Conservation (phyloP, 2,113 vertebrate genomes). For the Mugil cephalus region DNA sequence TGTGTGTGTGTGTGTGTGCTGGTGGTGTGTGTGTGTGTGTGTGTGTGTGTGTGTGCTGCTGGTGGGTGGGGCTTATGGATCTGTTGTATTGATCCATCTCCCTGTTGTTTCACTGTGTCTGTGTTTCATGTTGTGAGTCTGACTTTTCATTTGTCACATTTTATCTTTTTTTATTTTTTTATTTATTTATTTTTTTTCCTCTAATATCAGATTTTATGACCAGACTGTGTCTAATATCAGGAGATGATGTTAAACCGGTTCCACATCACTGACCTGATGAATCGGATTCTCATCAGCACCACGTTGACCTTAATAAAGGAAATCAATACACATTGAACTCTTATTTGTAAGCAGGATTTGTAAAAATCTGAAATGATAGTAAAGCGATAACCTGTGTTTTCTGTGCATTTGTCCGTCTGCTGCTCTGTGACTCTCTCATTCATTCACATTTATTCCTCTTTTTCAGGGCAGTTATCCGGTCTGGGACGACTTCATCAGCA, state of each 20-base stretch:
- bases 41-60: too few relatives aligned
- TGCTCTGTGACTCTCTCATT: not conserved
- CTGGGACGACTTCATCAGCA: slow-evolving; percentile 88
- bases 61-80: slow-evolving; percentile 32
- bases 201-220: too few relatives aligned
- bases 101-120: slow-evolving; percentile 11
- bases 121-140: slow-evolving; percentile 2
- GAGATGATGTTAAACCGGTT: too few relatives aligned
- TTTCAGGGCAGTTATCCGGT: slow-evolving; percentile 83
- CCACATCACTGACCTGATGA: not conserved
- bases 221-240: not conserved
- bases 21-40: too few relatives aligned
- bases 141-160: too few relatives aligned
- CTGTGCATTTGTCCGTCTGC: too few relatives aligned
- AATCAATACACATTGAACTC: not conserved
- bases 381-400: too few relatives aligned
- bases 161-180: too few relatives aligned
- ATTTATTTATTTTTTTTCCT: too few relatives aligned
- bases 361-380: too few relatives aligned
- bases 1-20: too few relatives aligned
- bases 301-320: not conserved
- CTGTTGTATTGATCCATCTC: slow-evolving; percentile 36
- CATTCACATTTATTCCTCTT: slow-evolving; percentile 13
- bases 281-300: not conserved
- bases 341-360: too few relatives aligned